Evolutionary conservation across 2,888 invertebrate genomes (phyloP), one percentile per base, ranked within the genome.

Genomic region (Ornithoptera alexandrae): DNA sequence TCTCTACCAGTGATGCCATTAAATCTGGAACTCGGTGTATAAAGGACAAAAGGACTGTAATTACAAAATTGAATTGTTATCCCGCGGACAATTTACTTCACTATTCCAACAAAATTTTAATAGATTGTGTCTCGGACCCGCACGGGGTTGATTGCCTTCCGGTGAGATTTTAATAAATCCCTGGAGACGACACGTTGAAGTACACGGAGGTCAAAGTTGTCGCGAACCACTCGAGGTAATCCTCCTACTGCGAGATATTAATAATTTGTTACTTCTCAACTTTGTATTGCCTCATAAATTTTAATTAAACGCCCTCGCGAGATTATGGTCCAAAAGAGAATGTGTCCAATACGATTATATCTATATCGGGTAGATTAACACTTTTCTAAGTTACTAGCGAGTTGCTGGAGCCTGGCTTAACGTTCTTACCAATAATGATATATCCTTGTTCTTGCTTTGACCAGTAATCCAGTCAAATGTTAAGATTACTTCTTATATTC

Each of bases 161-260:
- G 62, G 39, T 65, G 66, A 64, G 63, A 70, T 72, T 71, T 74
- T 71, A 71, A 75, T 74, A 74, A 75, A 75, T 73, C 72, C 68
- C 70, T 63, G 59, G 53, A 65, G 70, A 71, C 68, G 73, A 73
- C 74, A 74, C 72, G 73, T 69, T n/a, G 56, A 57, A 70, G 65
- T 69, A 65, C 62, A 67, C 68, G 59, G 60, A 70, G 74, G 71
- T 65, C 71, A 57, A 72, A 71, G 66, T 72, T 70, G 62, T 71
- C 65, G 69, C 67, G 69, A 50, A 62, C 71, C 53, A 64, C 66
- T 70, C 36, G 69, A 65, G 70, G 69, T 70, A 72, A 71, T 71
- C 72, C 70, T 50, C 61, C 39, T 66, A 68, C 70, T 71, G 69
- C 56, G 70, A 46, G 67, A 63, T 64, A 70, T 70, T 70, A 70